Base-by-base conservation (phyloP, 2,888 invertebrate species). In the Sinopyrophorus schimmeli region DNA sequence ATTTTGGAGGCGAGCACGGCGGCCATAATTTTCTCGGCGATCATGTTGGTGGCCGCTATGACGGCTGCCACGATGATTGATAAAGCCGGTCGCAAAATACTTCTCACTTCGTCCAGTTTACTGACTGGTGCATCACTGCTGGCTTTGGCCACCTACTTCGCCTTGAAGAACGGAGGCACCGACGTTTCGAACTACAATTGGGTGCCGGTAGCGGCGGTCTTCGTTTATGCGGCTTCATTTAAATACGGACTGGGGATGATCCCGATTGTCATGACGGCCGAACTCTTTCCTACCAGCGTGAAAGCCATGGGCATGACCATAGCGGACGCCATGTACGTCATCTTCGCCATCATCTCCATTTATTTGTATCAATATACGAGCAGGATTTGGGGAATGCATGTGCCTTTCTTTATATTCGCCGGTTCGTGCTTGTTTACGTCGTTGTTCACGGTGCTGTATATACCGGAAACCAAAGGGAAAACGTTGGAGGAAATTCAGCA, bases 251-350 rank as follows among this genome's bases (percentile, higher is more conserved):
- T 73, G 11, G 73, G 73, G 1, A 63, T 71, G 38, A 70, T 73
- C 1, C 73, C 73, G 0, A 71, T 72, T 27, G 68, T 73, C 7
- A 61, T 72, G 41, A 72, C 72, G 4, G 71, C 70, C 0, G 74
- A 74, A 57, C 48, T 74, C 6, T 74, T 74, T 47, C 70, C 74
- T 1, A 67, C 72, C 2, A 68, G 68, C 26, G 65, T 74, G 10
- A 74, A 74, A 61, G 73, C 72, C 1, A 64, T 70, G 47, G 72
- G 71, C 2, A 71, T 72, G 71, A 70, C 73, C 0, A 34, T 70
- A 20, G 64, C 71, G 2, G 73, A 73, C 46, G 64, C 64, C 2
- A 65, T 67, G 55, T 72, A 70, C 46, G 70, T 71, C 1, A 43
- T 66, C 3, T 67, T 67, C 14, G 67, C 64, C n/a, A 57, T 68